These are phyloP conservation scores for Carcina quercana DNA, from an alignment of 2,888 invertebrate genomes.

Conservation along the genomic window DNA sequence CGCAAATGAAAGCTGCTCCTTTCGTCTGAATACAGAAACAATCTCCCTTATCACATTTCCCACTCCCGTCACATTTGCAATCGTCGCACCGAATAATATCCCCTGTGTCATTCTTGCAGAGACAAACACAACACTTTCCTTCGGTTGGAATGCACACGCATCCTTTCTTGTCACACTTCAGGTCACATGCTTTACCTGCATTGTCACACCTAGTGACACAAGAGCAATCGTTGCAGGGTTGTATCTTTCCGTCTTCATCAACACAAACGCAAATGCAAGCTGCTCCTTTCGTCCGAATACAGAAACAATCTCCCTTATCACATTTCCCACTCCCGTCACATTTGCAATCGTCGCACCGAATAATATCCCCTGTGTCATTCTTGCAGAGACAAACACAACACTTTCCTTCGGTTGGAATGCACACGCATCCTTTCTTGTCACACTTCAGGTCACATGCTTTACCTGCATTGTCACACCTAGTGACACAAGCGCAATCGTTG, in stretches of 20 bases:
- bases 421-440: slow-evolving; percentile 11
- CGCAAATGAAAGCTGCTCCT: slow-evolving; percentile 16
- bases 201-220: slow-evolving; percentile 12
- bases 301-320: slow-evolving; percentile 28
- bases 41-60: slow-evolving; percentile 20
- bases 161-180: slow-evolving; percentile 13
- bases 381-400: slow-evolving; percentile 16
- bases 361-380: slow-evolving; percentile 8
- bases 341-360: slow-evolving; percentile 13
- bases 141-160: slow-evolving; percentile 21
- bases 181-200: slow-evolving; percentile 1
- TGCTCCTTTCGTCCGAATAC: slow-evolving; percentile 26
- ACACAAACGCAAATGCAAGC: slow-evolving; percentile 24
- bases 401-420: slow-evolving; percentile 13
- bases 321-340: slow-evolving; percentile 21
- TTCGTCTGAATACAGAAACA: slow-evolving; percentile 13
- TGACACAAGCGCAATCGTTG: slow-evolving; percentile 18
- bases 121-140: slow-evolving; percentile 24
- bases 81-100: slow-evolving; percentile 12
- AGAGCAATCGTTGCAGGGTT: slow-evolving; percentile 22
- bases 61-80: slow-evolving; percentile 4
- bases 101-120: slow-evolving; percentile 20
- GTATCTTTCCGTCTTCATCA: slow-evolving; percentile 22
- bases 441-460: slow-evolving; percentile 9
- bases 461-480: slow-evolving; percentile 19